These are phyloP conservation scores for Pitta sordida DNA, from an alignment of 2,113 vertebrate species.

Conservation along the genomic window DNA sequence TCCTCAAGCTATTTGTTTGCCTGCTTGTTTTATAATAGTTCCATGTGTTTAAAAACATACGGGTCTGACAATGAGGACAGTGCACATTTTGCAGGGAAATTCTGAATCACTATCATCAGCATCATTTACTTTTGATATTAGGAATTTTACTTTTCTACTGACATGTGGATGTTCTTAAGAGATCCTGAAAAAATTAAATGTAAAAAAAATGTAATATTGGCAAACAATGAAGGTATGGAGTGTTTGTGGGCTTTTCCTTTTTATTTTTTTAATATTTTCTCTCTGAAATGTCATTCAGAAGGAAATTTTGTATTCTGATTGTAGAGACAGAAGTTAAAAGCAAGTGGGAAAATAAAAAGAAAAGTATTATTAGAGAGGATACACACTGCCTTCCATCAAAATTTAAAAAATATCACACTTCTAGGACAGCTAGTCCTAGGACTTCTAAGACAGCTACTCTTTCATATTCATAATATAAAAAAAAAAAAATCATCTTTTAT, in stretches of 20 bases:
- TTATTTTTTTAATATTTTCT: not conserved
- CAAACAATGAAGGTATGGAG: not conserved
- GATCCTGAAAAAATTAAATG: conserved; percentile 40
- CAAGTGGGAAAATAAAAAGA: not conserved
- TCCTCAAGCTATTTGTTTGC: not conserved
- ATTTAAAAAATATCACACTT: not conserved
- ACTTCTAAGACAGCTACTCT: not conserved
- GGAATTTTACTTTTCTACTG: conserved; percentile 49
- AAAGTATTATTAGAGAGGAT: not conserved
- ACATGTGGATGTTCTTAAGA: conserved; percentile 32
- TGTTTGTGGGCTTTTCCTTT: not conserved
- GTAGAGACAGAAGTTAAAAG: not conserved
- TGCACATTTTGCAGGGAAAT: conserved; percentile 23
- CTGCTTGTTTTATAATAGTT: conserved; percentile 24
- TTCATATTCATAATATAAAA: too few relatives aligned
- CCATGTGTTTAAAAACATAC: conserved; percentile 54
- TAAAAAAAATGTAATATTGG: not conserved
- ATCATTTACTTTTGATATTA: conserved; percentile 58
- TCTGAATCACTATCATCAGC: conserved; percentile 41
- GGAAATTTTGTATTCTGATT: not conserved
- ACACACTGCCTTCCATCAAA: not conserved
- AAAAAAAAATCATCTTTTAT: not conserved
- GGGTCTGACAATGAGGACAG: not conserved
- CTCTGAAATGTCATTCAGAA: not conserved
- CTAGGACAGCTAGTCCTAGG: not conserved